A percentile compares a stretch with the other conserved stretches of the same genome.
Conservation (phyloP, 1,140 invertebrate genomes). For the Lysiphlebus fabarum region DNA sequence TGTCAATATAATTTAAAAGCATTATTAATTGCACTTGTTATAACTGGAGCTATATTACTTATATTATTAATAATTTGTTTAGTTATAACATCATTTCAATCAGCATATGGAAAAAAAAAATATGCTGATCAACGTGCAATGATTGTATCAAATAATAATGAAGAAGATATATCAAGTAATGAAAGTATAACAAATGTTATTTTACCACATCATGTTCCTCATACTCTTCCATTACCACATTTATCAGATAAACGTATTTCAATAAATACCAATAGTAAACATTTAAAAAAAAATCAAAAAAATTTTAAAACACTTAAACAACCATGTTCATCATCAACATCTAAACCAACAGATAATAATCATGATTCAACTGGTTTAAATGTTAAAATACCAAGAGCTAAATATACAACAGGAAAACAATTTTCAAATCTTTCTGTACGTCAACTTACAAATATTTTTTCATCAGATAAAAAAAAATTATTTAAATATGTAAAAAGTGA, state of each 20-base stretch:
- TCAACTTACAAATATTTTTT: conserved; percentile 48
- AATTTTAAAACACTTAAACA: neutral
- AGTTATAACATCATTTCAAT: conserved; percentile 65
- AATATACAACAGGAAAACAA: conserved; percentile 63
- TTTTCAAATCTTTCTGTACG: conserved; percentile 53
- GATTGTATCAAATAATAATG: conserved; percentile 56
- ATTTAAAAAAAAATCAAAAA: conserved; percentile 29
- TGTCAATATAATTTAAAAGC: conserved; percentile 85
- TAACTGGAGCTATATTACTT: conserved; percentile 67
- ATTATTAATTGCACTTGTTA: conserved; percentile 71
- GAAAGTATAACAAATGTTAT: conserved; percentile 64
- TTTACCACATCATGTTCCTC: conserved; percentile 54
- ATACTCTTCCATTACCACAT: conserved; percentile 51
- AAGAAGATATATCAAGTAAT: conserved; percentile 71
- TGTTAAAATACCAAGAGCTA: conserved; percentile 81
- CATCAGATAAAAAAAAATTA: conserved; percentile 60
- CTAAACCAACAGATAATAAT: too few species aligned
- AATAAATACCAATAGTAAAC: conserved; percentile 32
- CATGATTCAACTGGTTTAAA: conserved; percentile 53
- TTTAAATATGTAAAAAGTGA: conserved; percentile 69
- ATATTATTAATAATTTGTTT: conserved; percentile 68
- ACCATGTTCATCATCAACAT: neutral
- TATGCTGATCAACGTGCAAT: conserved; percentile 70
- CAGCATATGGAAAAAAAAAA: conserved; percentile 15
- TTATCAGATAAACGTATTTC: conserved; percentile 46